These are phyloP conservation scores for Erebia aethiops DNA, from an alignment of 2,888 invertebrate species.

Conservation along the genomic window DNA sequence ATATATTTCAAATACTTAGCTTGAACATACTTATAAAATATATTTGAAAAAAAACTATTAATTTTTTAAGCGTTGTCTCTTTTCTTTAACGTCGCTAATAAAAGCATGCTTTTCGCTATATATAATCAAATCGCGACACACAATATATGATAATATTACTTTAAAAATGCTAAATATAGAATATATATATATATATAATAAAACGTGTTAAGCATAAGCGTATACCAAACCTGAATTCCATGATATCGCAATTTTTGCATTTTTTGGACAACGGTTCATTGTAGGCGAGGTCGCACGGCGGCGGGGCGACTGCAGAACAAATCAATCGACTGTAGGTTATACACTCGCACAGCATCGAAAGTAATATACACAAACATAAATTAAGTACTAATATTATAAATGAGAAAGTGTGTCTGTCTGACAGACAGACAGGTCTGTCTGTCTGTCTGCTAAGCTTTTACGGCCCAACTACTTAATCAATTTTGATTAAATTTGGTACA, in stretches of 20 bases:
- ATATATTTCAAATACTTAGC: too few relatives aligned
- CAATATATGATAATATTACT: neutral
- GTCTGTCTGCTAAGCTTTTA: too few relatives aligned
- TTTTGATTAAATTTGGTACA: too few relatives aligned
- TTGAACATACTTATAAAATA: too few relatives aligned
- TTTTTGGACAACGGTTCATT: conserved; percentile 48
- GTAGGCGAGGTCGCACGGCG: conserved; percentile 42
- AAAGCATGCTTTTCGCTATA: neutral
- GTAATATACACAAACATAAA: neutral
- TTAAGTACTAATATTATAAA: too few relatives aligned
- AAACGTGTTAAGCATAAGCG: conserved; percentile 20
- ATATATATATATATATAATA: conserved; percentile 6
- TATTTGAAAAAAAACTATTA: too few relatives aligned
- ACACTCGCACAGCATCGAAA: conserved; percentile 15
- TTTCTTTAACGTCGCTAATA: neutral
- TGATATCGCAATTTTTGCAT: conserved; percentile 55
- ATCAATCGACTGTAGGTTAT: conserved; percentile 33
- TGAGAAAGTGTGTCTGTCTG: too few relatives aligned
- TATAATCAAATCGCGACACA: conserved; percentile 13
- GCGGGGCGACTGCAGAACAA: conserved; percentile 50
- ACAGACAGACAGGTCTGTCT: too few relatives aligned
- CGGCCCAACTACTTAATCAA: too few relatives aligned
- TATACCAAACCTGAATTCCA: conserved; percentile 54
- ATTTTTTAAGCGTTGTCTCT: neutral
- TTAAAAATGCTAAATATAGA: neutral